Evolutionary conservation across 1,140 invertebrate genomes (phyloP).

Genomic region (Myzus persicae): DNA sequence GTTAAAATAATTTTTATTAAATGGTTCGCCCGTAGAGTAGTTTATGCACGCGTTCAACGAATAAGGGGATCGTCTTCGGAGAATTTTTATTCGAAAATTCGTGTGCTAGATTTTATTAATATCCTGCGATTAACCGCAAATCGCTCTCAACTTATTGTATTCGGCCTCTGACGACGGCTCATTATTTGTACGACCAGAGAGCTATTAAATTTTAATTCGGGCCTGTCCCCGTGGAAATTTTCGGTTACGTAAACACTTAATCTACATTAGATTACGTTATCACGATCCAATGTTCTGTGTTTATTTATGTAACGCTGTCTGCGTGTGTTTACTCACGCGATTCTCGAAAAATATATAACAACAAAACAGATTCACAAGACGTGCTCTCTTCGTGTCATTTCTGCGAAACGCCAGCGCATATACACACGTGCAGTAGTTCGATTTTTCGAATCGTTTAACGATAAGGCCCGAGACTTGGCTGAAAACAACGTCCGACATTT

Average conservation of each 20-base stretch:
- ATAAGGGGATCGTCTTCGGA: background rate
- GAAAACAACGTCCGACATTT: background rate
- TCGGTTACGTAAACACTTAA: constrained; percentile 7
- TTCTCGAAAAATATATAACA: background rate
- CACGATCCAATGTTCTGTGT: background rate
- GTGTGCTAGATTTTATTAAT: background rate
- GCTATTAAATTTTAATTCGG: background rate
- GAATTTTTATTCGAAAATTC: background rate
- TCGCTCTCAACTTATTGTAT: background rate
- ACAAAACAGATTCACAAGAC: background rate
- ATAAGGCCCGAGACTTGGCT: background rate
- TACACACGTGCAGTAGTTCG: too few species aligned
- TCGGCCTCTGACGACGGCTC: background rate
- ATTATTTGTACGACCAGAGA: background rate
- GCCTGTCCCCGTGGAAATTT: background rate
- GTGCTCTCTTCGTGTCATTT: background rate
- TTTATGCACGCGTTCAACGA: background rate
- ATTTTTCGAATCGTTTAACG: background rate
- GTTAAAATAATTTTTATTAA: background rate
- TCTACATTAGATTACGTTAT: constrained; percentile 18
- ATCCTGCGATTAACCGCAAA: background rate
- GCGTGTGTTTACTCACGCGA: background rate
- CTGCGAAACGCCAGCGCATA: background rate
- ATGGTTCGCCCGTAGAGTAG: background rate
- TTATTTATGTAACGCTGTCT: background rate